phyloP scores from a whole-genome alignment of 2,113 vertebrate species.

The Cochlearius cochlearius region DNA sequence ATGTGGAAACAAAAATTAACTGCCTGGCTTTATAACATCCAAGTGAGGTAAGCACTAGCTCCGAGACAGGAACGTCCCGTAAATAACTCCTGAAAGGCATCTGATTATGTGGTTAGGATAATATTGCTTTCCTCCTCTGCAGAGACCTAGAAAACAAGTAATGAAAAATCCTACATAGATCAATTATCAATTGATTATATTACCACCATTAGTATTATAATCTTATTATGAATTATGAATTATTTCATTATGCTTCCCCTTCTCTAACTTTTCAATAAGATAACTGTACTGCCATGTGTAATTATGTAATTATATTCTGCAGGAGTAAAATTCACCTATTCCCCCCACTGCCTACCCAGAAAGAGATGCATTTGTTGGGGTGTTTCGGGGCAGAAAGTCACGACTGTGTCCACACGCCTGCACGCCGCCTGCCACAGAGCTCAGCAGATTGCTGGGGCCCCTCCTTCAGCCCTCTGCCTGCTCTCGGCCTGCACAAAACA shows the following conservation, averaged over 20 bases:
- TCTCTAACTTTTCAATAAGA: not conserved
- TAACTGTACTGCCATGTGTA: not conserved
- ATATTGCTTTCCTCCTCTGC: not conserved
- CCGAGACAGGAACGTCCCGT: accelerated
- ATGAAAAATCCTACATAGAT: not conserved
- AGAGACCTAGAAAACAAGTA: not conserved
- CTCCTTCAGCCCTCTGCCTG: not conserved
- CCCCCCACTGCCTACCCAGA: too few species aligned
- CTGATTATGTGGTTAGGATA: not conserved
- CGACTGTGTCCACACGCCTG: accelerated
- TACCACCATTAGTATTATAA: not conserved
- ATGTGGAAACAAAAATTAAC: not conserved
- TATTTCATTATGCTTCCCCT: not conserved
- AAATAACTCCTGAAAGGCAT: not conserved
- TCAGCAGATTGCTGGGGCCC: too few species aligned
- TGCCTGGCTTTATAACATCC: not conserved
- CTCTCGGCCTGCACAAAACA: not conserved
- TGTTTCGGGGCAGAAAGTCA: not conserved
- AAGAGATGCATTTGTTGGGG: not conserved
- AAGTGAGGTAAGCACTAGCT: not conserved
- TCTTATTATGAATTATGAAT: not conserved
- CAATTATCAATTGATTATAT: not conserved
- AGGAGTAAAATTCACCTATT: not conserved
- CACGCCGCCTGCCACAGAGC: too few species aligned
- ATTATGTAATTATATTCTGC: not conserved